phyloP scores from a whole-genome alignment of 2,888 invertebrate species.

The Drosophila gaucha region DNA sequence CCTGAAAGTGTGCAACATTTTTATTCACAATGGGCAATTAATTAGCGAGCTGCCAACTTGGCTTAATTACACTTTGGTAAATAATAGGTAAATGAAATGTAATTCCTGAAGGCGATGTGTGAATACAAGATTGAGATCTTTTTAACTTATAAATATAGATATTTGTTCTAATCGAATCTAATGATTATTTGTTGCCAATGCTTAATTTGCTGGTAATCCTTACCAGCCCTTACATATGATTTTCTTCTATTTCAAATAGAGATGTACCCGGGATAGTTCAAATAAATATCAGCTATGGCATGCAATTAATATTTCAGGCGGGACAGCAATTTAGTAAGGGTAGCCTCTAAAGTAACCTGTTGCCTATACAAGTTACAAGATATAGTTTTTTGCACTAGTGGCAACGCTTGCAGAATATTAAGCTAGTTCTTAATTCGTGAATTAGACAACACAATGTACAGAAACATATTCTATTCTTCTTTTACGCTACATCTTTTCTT shows the following conservation, averaged over 20 bases:
- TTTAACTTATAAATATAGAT: too few species aligned
- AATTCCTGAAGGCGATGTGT: too few species aligned
- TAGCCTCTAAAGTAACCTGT: background rate
- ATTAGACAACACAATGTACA: background rate
- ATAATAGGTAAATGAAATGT: background rate
- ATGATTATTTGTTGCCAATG: too few species aligned
- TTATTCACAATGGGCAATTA: background rate
- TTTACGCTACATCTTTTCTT: background rate
- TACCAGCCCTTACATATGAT: background rate
- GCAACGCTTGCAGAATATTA: background rate
- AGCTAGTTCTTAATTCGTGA: background rate
- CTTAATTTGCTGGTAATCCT: too few species aligned
- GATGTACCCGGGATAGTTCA: background rate
- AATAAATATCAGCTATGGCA: background rate
- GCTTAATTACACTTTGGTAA: background rate
- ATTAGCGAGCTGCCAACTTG: slow-evolving; percentile 30
- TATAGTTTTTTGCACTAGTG: background rate
- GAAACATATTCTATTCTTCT: too few species aligned
- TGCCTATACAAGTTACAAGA: background rate
- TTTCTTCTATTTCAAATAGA: too few species aligned
- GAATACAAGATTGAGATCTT: too few species aligned
- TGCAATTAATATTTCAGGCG: background rate
- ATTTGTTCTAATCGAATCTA: too few species aligned
- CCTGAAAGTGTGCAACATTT: slow-evolving; percentile 38
- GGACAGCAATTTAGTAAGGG: too few species aligned